Evolutionary conservation across 2,797 vertebrate species (phyloP).

Genomic region (Silurus aristotelis): DNA sequence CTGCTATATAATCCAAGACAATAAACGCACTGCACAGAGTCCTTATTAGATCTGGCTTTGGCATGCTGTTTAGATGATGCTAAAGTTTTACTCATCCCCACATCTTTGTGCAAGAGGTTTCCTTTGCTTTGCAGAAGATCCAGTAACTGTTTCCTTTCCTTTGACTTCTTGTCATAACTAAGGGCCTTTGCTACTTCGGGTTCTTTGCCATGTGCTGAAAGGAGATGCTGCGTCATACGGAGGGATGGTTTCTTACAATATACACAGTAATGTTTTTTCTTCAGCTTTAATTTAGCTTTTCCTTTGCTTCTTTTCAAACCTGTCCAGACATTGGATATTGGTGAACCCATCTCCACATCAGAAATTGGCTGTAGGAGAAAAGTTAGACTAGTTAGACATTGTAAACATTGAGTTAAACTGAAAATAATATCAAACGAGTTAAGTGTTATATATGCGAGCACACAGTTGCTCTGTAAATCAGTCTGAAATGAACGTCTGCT

Average conservation of each 20-base stretch:
- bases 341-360: neutral
- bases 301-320: conserved; percentile 7
- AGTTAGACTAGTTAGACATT: neutral
- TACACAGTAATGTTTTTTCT: conserved; percentile 34
- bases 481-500: neutral
- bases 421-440: neutral
- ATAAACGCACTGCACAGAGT: conserved; percentile 24
- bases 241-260: conserved; percentile 43
- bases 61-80: neutral
- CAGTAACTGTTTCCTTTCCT: conserved; percentile 32
- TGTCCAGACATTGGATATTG: conserved; percentile 4
- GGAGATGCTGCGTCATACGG: conserved; percentile 41
- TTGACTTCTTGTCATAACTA: conserved; percentile 40
- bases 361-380: neutral
- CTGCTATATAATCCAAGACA: conserved; percentile 40
- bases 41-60: conserved; percentile 10
- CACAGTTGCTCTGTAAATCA: neutral
- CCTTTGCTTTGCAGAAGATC: conserved; percentile 36
- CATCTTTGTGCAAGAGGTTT: conserved; percentile 25
- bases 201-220: conserved; percentile 31
- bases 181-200: conserved; percentile 43
- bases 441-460: no score
- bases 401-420: neutral
- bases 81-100: neutral
- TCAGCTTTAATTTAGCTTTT: neutral